phyloP scores from a whole-genome alignment of 2,113 vertebrate species.

The Salvelinus alpinus region DNA sequence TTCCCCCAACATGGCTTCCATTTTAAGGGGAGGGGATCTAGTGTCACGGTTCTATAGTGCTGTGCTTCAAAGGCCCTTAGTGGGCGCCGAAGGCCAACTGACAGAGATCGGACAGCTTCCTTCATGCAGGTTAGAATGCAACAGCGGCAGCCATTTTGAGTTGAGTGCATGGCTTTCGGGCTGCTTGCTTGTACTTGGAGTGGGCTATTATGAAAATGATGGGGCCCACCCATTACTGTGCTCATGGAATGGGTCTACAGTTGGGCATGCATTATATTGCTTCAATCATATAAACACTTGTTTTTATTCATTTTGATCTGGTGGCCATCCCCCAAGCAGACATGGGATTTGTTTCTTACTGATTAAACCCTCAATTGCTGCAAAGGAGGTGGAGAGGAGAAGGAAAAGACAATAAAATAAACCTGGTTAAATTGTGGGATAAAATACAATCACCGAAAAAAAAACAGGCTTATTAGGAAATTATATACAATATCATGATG shows the following conservation, averaged over 20 bases:
- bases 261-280: constrained; percentile 35
- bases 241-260: constrained; percentile 45
- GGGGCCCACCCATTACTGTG: constrained; percentile 26
- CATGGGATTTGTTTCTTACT: constrained; percentile 51
- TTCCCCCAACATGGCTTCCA: constrained; percentile 12
- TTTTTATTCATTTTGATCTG: constrained; percentile 23
- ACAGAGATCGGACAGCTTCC: constrained; percentile 16
- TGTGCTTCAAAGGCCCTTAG: constrained; percentile 15
- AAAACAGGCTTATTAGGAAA: background rate
- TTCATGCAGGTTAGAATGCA: constrained; percentile 51
- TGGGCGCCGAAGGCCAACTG: constrained; percentile 10
- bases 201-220: constrained; percentile 34
- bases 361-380: constrained; percentile 62
- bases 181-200: constrained; percentile 24
- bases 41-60: constrained; percentile 37
- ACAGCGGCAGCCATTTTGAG: constrained; percentile 27
- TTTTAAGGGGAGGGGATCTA: background rate
- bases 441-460: background rate
- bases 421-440: constrained; percentile 7
- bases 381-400: constrained; percentile 38
- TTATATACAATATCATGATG: background rate
- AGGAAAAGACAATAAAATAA: constrained; percentile 41
- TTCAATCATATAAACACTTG: constrained; percentile 22
- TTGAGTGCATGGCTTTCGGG: constrained; percentile 11
- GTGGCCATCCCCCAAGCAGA: constrained; percentile 37